Base-by-base conservation (phyloP, 2,888 invertebrate genomes). In the Tenthredo mesomela region DNA sequence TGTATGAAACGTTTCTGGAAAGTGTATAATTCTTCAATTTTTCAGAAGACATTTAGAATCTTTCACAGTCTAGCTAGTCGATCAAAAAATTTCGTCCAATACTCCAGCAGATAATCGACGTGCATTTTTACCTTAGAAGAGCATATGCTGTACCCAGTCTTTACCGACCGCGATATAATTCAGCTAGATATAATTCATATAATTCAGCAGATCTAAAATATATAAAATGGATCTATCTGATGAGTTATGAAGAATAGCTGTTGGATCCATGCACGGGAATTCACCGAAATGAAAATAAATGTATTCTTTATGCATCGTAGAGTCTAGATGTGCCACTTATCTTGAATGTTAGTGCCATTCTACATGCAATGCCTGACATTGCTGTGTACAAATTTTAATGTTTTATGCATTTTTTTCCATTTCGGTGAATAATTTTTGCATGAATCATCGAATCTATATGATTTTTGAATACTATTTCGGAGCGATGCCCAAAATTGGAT, bases 1-100 rank as follows among this genome's bases (percentile, higher is more conserved):
- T 89, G 89, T 89, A 89, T 88, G 88, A 89, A 89, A 87, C 88
- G 89, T 89, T 89, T 87, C 87, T 86, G 87, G 86, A 86, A 86
- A 87, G 73, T 33, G 54, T 82, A 82, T 80, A 80, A 33, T 82
- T 43, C 12, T 50, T 61, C 25, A 29, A 47, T 43, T 47, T 33
- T 67, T 47, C 47, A 67, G 54, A n/a, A 7, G 18, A 50, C n/a
- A 50, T n/a, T 50, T 50, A 5, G 54, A 54, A 54, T 54, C n/a
- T 54, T 54, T n/a, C 7, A 7, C n/a, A 54, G 5, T 54, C 25
- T 25, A 61, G 21, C 25, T 10, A 21, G 10, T 12, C 25, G 10
- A 12, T 21, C 21, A 25, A 7, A 21, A n/a, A 3, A 61, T 25
- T 25, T 61, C 25, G 25, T 21, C 25, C 10, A 25, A 25, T 61